phyloP scores from a whole-genome alignment of 1,140 invertebrate species.

The Streblospio benedicti region DNA sequence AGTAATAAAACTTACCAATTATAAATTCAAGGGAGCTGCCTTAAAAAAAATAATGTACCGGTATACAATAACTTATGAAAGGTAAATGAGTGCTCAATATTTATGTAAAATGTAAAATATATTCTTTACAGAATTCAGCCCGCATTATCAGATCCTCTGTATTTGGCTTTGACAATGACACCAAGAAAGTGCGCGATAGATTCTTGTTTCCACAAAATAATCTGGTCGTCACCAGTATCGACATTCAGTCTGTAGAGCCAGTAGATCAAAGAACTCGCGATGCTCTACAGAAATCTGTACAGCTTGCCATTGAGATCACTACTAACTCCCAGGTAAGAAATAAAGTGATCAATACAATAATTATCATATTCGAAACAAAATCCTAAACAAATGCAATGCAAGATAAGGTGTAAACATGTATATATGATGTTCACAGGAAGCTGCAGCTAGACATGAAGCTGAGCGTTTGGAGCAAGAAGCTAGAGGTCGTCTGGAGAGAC shows the following conservation, averaged over 20 bases:
- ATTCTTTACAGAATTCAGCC: slow-evolving; percentile 46
- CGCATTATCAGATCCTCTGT: slow-evolving; percentile 50
- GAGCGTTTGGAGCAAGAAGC: slow-evolving; percentile 53
- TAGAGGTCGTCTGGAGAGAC: slow-evolving; percentile 49
- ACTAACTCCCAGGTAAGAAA: too few relatives aligned
- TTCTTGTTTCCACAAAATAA: slow-evolving; percentile 50
- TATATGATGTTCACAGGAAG: too few relatives aligned
- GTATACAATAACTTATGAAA: too few relatives aligned
- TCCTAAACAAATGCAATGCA: too few relatives aligned
- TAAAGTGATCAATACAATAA: too few relatives aligned
- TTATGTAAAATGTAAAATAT: too few relatives aligned
- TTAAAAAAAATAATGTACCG: too few relatives aligned
- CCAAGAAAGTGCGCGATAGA: slow-evolving; percentile 41
- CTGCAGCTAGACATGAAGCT: slow-evolving; percentile 52
- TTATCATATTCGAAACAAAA: too few relatives aligned
- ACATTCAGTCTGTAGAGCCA: slow-evolving; percentile 53
- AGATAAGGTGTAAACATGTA: too few relatives aligned
- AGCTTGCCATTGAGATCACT: slow-evolving; percentile 52
- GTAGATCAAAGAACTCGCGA: slow-evolving; percentile 53
- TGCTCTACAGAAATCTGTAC: slow-evolving; percentile 52
- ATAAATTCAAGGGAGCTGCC: too few relatives aligned
- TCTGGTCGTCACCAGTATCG: slow-evolving; percentile 50
- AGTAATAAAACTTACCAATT: too few relatives aligned
- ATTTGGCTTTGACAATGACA: slow-evolving; percentile 51
- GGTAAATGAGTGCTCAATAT: too few relatives aligned